A percentile compares a stretch with the other conserved stretches of the same genome.
phyloP scores from a whole-genome alignment of 2,888 invertebrate species.

The Lacanobia oleracea region DNA sequence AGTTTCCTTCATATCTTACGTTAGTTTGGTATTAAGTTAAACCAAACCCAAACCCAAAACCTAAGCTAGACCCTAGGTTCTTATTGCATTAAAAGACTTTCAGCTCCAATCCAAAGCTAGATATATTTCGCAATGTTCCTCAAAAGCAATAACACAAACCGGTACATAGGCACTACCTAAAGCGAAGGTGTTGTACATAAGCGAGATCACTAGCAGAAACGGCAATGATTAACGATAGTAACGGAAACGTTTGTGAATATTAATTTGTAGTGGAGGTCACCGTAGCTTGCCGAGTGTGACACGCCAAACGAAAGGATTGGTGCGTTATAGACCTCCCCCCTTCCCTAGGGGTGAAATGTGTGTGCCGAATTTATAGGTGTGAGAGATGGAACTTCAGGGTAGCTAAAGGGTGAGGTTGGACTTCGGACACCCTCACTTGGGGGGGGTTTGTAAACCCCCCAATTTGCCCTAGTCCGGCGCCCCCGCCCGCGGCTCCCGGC shows the following conservation, averaged over 20 bases:
- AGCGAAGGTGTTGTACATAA: conserved; percentile 61
- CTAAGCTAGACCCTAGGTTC: neutral
- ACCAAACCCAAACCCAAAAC: too few species aligned
- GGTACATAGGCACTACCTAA: conserved; percentile 51
- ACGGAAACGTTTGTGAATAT: conserved; percentile 90
- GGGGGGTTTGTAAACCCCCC: conserved; percentile 85
- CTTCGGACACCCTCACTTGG: conserved; percentile 88
- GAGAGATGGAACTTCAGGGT: conserved; percentile 91
- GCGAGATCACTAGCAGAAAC: conserved; percentile 80
- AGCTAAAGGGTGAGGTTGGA: conserved; percentile 90
- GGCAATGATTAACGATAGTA: conserved; percentile 88
- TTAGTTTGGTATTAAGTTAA: too few species aligned
- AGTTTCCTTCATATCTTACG: too few species aligned
- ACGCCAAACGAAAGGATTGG: conserved; percentile 89
- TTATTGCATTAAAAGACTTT: neutral
- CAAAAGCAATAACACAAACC: conserved; percentile 48
- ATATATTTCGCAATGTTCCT: conserved; percentile 23
- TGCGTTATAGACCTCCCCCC: conserved; percentile 84
- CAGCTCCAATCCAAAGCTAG: neutral
- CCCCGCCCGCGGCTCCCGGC: conserved; percentile 88
- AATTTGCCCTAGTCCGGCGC: conserved; percentile 90
- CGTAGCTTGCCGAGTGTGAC: conserved; percentile 88
- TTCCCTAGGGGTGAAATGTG: conserved; percentile 88
- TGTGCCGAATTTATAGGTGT: conserved; percentile 91
- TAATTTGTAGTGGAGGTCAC: conserved; percentile 90